phyloP scores from a whole-genome alignment of 2,113 vertebrate genomes.

The Heterochromis multidens region DNA sequence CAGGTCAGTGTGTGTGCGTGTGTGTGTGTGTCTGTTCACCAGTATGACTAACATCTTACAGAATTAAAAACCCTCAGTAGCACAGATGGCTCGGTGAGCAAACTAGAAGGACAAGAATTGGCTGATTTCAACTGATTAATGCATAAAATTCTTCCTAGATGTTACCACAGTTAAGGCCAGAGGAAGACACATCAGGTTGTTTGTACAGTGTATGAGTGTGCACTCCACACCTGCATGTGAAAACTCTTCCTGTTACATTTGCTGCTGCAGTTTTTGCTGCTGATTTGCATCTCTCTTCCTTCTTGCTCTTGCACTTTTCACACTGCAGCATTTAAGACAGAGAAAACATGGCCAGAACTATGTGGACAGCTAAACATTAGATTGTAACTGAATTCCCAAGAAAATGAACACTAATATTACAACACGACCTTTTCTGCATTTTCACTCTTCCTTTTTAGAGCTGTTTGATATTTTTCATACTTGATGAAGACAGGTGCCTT shows the following conservation, averaged over 20 bases:
- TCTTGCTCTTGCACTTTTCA: neutral
- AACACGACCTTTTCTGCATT: neutral
- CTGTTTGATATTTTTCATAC: neutral
- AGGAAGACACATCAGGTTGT: neutral
- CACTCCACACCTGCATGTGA: neutral
- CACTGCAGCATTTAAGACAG: neutral
- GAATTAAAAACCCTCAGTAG: slow-evolving; percentile 26
- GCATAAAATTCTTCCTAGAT: neutral
- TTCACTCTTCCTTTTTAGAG: neutral
- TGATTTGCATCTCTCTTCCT: slow-evolving; percentile 29
- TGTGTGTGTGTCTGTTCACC: slow-evolving; percentile 3
- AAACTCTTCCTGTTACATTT: slow-evolving; percentile 2
- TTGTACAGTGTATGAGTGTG: neutral
- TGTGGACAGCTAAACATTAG: neutral
- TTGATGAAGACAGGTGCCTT: neutral
- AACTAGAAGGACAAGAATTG: neutral
- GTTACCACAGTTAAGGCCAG: neutral
- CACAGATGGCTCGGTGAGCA: slow-evolving; percentile 47
- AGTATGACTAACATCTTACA: slow-evolving; percentile 53
- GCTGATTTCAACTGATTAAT: neutral
- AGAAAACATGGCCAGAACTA: neutral
- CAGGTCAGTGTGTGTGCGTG: slow-evolving; percentile 27
- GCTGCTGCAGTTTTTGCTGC: slow-evolving; percentile 9
- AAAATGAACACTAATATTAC: neutral
- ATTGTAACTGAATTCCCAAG: neutral